Evolutionary conservation across 1,140 invertebrate genomes (phyloP), one percentile per base, ranked within the genome.

Genomic region (Rhyacophila brunnea): DNA sequence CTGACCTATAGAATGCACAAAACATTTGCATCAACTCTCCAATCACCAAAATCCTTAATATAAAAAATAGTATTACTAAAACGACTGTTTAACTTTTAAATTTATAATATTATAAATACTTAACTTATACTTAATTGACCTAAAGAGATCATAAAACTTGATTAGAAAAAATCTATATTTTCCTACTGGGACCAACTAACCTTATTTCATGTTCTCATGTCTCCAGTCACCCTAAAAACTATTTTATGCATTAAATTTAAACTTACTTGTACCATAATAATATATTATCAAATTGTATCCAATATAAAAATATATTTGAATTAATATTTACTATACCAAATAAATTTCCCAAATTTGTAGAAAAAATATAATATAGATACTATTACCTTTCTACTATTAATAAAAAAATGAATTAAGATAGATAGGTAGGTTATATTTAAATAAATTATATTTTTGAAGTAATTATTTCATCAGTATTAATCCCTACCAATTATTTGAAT

Each of bases 171-270:
- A 52, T 64, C 34, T 60, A 52, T 60, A 58, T 65, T 65, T 64
- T 65, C 62, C 60, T 52, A 60, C 62, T 65, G 62, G 62, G 62
- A 65, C 62, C 62, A 65, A 65, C 62, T 65, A 60, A 60, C 54
- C 62, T 60, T 54, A 65, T 54, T 35, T 46, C 51, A 51, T 28
- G 23, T 28, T 28, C 23, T 28, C 23, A 9, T 28, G 23, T 28
- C 9, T 5, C 23, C 23, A 28, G 23, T 28, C 23, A 5, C 9
- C 9, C 23, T 28, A 28, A 28, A 28, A 28, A 9, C 23, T 28
- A 28, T 28, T 28, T 28, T 28, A 28, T 28, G 23, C 23, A 28
- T 48, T 32, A 34, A 57, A 17, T 48, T 38, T 47, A 2, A 40
- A 14, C 28, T 47, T 11, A 42, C 18, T 42, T 46, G 34, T 46